Base-by-base conservation (phyloP, 2,888 invertebrate genomes). In the Scaptomyza parva region DNA sequence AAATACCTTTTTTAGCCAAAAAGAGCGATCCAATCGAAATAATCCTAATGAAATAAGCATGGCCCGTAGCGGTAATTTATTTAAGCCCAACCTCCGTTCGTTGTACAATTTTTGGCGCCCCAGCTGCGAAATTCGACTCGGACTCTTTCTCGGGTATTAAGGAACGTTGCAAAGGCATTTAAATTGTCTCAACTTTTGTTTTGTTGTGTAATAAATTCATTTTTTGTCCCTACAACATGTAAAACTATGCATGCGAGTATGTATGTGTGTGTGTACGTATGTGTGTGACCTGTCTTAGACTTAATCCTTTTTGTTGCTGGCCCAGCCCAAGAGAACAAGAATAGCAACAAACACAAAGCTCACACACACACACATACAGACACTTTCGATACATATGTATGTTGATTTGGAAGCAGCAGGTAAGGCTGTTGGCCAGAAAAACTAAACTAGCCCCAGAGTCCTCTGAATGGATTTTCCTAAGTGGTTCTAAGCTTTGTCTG, bases 401-500 rank as follows among this genome's bases (percentile, higher is more conserved):
- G 89, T 76, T 88, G 89, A 88, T 89, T 89, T 88, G 86, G 84
- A 5, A 37, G 58, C 81, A 76, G 76, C 86, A 88, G 87, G 89
- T 86, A 84, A 85, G 82, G 60, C 64, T 51, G 52, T 51, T 53
- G 52, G 66, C 33, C 60, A 63, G 78, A 78, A 78, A 76, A 78
- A 76, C 76, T 51, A 58, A 64, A 76, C 75, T 60, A 64, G 73
- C 70, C 69, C 20, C 39, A 30, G 76, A 70, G 78, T 78, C 59
- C 84, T 73, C 77, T 82, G 87, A 83, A 88, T 83, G 87, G 89
- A 89, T 88, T 88, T 89, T 89, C 88, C 89, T 89, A 88, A 89
- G 89, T 89, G 86, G 84, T 89, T 88, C 88, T 88, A 87, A 89
- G 89, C 89, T 88, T 88, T 87, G 88, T 87, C 88, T 88, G 87